A percentile compares a stretch with the other conserved stretches of the same genome.
phyloP scores from a whole-genome alignment of 2,797 vertebrate species.

The Anisognathus igniventris region DNA sequence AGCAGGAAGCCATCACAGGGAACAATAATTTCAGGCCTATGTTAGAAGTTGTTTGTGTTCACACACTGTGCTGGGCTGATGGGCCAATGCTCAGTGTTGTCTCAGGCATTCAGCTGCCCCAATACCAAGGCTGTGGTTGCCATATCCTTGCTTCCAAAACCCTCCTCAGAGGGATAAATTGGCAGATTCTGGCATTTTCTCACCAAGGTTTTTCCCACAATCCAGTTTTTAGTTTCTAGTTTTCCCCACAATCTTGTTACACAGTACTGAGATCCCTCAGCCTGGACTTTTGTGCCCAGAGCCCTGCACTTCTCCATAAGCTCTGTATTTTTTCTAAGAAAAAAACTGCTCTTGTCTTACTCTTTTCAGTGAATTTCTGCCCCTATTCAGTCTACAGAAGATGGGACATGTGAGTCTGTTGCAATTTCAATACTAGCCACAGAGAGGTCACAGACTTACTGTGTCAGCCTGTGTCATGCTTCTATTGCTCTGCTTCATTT shows the following conservation, averaged over 20 bases:
- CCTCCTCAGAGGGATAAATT: not conserved
- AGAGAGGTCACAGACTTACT: not conserved
- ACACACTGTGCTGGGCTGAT: not conserved
- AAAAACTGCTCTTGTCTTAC: not conserved
- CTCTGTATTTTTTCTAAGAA: not conserved
- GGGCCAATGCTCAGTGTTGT: rapidly evolving
- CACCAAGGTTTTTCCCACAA: not conserved
- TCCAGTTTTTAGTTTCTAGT: not conserved
- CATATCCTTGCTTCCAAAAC: not conserved
- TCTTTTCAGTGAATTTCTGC: not conserved
- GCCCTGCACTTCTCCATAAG: rapidly evolving
- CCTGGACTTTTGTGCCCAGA: rapidly evolving
- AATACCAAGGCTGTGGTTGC: not conserved
- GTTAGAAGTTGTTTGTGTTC: not conserved
- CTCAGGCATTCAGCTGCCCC: not conserved
- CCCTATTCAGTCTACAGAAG: not conserved
- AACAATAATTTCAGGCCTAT: not conserved
- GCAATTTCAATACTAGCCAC: not conserved
- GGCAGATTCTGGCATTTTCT: not conserved
- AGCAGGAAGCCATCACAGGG: not conserved
- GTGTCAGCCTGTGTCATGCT: rapidly evolving
- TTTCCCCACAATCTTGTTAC: not conserved
- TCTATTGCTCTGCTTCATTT: not conserved
- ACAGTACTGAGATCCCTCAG: not conserved
- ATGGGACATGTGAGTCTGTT: not conserved